A percentile compares a stretch with the other conserved stretches of the same genome.
phyloP scores from a whole-genome alignment of 2,113 vertebrate species.

The Zonotrichia leucophrys region DNA sequence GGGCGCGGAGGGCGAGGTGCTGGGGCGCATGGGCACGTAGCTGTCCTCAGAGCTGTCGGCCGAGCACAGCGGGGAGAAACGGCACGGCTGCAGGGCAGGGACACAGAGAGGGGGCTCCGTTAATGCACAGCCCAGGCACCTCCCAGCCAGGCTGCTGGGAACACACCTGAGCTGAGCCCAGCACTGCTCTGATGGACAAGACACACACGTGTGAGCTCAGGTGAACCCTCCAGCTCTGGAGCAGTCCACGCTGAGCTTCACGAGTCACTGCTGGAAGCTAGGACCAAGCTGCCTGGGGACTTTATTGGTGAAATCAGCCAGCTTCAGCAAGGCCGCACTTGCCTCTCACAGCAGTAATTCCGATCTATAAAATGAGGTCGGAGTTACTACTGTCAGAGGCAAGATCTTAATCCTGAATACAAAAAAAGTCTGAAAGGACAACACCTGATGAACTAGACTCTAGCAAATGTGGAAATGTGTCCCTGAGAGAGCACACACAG shows the following conservation, averaged over 20 bases:
- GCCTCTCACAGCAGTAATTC: not conserved
- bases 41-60: constrained; percentile 75
- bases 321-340: not conserved
- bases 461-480: not conserved
- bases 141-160: not conserved
- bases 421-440: not conserved
- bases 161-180: not conserved
- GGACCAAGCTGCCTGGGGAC: not conserved
- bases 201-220: accelerated
- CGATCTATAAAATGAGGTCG: not conserved
- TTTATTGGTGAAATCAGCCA: not conserved
- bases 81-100: constrained; percentile 64
- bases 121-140: not conserved
- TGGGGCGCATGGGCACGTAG: constrained; percentile 89
- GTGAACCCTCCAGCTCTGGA: not conserved
- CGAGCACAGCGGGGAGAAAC: constrained; percentile 66
- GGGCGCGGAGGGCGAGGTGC: constrained; percentile 63
- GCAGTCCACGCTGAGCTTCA: not conserved
- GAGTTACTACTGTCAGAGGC: too few species aligned
- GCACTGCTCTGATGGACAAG: accelerated
- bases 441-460: not conserved
- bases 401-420: not conserved
- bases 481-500: not conserved
- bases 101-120: not conserved
- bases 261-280: not conserved